A percentile compares a stretch with the other conserved stretches of the same genome.
Evolutionary conservation across 2,888 invertebrate genomes (phyloP).

Genomic region (Chrysolina oricalcia): DNA sequence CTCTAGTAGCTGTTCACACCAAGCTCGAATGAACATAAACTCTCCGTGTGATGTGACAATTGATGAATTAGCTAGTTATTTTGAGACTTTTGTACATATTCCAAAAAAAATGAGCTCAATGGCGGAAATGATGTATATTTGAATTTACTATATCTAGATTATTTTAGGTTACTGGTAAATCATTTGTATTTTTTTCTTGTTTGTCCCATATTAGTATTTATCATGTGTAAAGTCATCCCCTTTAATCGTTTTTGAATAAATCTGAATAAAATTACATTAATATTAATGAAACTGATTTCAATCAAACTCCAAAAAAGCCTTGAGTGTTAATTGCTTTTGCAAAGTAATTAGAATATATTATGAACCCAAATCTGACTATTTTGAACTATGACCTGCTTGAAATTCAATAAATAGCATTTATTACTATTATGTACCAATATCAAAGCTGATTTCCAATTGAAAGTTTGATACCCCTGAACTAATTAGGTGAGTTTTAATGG

Average conservation of each 20-base stretch:
- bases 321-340: too few species aligned
- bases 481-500: too few species aligned
- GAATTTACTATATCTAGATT: conserved; percentile 61
- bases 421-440: too few species aligned
- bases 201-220: neutral
- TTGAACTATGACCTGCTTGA: too few species aligned
- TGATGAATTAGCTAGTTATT: conserved; percentile 95
- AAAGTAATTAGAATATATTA: too few species aligned
- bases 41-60: conserved; percentile 91
- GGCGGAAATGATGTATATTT: conserved; percentile 99
- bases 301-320: too few species aligned
- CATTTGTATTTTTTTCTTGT: neutral
- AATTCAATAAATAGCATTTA: too few species aligned
- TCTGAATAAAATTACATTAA: neutral
- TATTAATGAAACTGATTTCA: neutral
- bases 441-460: too few species aligned
- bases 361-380: too few species aligned
- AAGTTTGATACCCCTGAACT: too few species aligned
- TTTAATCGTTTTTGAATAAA: neutral
- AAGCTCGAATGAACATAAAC: conserved; percentile 77
- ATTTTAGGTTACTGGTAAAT: conserved; percentile 17
- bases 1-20: conserved; percentile 82
- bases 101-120: conserved; percentile 98
- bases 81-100: conserved; percentile 96
- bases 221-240: neutral